A percentile compares a stretch with the other conserved stretches of the same genome.
Evolutionary conservation across 1,140 invertebrate species (phyloP).

Genomic region (Zaprionus ghesquierei): DNA sequence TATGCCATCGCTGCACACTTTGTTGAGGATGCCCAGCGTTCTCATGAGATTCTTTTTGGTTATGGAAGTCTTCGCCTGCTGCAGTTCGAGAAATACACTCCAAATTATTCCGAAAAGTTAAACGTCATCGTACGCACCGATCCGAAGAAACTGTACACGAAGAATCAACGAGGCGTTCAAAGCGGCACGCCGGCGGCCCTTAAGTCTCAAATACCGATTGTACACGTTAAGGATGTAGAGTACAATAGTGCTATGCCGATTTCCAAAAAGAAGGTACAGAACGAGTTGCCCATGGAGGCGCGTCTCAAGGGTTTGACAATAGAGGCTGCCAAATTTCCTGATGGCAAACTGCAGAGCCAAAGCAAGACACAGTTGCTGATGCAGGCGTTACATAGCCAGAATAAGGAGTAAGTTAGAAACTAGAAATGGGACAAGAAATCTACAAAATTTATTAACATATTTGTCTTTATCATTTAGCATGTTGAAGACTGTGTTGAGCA

Average conservation of each 20-base stretch:
- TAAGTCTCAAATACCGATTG: constrained; percentile 83
- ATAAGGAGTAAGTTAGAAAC: constrained; percentile 84
- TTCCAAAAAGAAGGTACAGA: constrained; percentile 83
- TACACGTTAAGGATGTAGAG: constrained; percentile 76
- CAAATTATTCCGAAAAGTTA: constrained; percentile 84
- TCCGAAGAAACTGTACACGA: constrained; percentile 80
- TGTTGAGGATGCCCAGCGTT: constrained; percentile 82
- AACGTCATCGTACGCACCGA: constrained; percentile 85
- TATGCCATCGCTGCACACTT: constrained; percentile 84
- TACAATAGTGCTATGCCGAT: constrained; percentile 70
- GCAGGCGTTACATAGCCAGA: constrained; percentile 90
- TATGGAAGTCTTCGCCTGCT: constrained; percentile 84
- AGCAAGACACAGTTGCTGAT: constrained; percentile 90
- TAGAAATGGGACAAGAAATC: neutral
- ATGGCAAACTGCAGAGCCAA: constrained; percentile 83
- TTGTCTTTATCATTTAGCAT: constrained; percentile 72
- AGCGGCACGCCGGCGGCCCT: constrained; percentile 61
- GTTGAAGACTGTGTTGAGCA: constrained; percentile 84
- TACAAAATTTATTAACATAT: neutral
- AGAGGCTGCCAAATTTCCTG: constrained; percentile 82
- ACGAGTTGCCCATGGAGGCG: constrained; percentile 90
- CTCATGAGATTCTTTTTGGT: constrained; percentile 83
- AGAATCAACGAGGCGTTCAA: constrained; percentile 77
- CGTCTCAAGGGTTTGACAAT: constrained; percentile 88
- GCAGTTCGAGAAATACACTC: constrained; percentile 87